Evolutionary conservation across 1,140 invertebrate species (phyloP).

Genomic region (Ectropis grisescens): DNA sequence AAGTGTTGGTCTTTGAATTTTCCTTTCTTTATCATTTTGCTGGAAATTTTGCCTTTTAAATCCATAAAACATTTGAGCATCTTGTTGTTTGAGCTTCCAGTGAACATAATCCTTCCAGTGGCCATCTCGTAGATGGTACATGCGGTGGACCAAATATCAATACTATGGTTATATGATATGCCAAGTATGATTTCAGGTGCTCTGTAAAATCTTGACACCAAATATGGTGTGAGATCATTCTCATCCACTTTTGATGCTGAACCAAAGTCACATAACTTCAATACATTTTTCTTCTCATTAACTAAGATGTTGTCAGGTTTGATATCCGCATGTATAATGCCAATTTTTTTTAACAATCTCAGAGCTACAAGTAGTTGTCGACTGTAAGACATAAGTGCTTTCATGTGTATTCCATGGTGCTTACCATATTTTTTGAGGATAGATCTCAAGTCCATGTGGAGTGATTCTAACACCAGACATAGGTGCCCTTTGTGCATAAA

Average conservation of each 20-base stretch:
- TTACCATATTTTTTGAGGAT: conserved; percentile 98
- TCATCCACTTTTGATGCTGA: conserved; percentile 95
- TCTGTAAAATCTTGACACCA: conserved; percentile 98
- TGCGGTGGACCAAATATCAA: conserved; percentile 98
- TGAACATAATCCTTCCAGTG: conserved; percentile 98
- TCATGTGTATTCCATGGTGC: conserved; percentile 97
- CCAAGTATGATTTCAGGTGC: conserved; percentile 99
- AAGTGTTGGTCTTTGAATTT: conserved; percentile 97
- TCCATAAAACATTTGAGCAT: conserved; percentile 99
- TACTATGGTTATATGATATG: conserved; percentile 94
- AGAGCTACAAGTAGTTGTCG: conserved; percentile 95
- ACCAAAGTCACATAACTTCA: conserved; percentile 99
- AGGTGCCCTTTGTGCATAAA: conserved; percentile 96
- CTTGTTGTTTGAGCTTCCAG: conserved; percentile 98
- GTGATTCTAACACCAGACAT: conserved; percentile 97
- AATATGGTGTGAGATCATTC: conserved; percentile 97
- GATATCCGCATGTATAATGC: conserved; percentile 98
- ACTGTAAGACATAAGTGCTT: conserved; percentile 97
- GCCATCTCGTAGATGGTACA: conserved; percentile 99
- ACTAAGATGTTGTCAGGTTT: conserved; percentile 99
- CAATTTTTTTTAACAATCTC: conserved; percentile 93
- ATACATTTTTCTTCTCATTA: conserved; percentile 95
- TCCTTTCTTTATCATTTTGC: conserved; percentile 94
- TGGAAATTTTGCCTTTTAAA: conserved; percentile 95
- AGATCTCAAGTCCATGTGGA: conserved; percentile 93